Base-by-base conservation (phyloP, 2,113 vertebrate genomes). In the Cercocebus atys region DNA sequence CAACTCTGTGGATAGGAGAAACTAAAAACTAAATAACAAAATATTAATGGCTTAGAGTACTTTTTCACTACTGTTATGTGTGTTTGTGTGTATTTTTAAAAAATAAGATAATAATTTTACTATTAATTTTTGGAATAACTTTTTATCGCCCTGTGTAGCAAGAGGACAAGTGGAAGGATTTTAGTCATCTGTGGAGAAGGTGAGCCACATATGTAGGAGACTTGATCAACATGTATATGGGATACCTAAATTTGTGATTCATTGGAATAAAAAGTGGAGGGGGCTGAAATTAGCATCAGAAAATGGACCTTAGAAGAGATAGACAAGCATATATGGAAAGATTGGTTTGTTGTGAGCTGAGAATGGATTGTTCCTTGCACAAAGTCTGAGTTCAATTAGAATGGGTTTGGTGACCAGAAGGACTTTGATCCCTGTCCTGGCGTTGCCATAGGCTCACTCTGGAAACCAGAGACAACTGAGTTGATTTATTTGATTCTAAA, bases 401-500 rank as follows among this genome's bases (percentile, higher is more conserved):
- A 70, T 81, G 20, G 61, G 1, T 59, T 82, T 79, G 23, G 25
- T 13, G 18, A 70, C 64, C 70, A 84, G 70, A 61, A 35, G 80
- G 16, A 35, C 5, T 88, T 79, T 76, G 61, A 70, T 86, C 6
- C 4, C 18, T 92, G 27, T 79, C 6, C 43, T 61, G 22, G 4
- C 14, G 64, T 94, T 90, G 45, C 38, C 14, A 45, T 70, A 79
- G 47, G 72, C 23, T 52, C 84, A 10, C 32, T 64, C 14, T 57
- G 20, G 32, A 13, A 84, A 70, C 14, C 11, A 18, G 5, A 76
- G 47, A 84, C 8, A 81, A 25, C 8, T 86, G 61, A 57, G 18
- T 79, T 83, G 79, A 87, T 9, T 75, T 89, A 75, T 87, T 14
- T 92, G 80, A 76, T 66, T 75, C 47, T 94, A 64, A 52, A 95